Evolutionary conservation across 2,113 vertebrate species (phyloP), one percentile per base, ranked within the genome.

Genomic region (Amia ocellicauda): DNA sequence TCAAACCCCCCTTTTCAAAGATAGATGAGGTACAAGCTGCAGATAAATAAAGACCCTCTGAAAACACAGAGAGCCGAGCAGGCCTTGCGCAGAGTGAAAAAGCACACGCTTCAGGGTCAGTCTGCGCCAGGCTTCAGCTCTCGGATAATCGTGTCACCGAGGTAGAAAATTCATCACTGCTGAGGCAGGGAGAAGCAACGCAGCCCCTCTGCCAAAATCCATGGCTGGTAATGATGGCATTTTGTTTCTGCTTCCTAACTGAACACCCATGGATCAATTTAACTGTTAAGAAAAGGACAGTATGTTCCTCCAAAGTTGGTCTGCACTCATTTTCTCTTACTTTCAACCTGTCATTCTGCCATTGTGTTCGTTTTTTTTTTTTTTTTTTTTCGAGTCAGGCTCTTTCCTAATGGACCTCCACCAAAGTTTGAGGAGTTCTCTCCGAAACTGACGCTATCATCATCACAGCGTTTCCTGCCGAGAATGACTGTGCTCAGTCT

Each of bases 81-180:
- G 36, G 13, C 13, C 14, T 8, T 14, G 3, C 13, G 16, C 9
- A n/a, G 14, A 13, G 29, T 36, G 56, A 58, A 47, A n/a, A 17
- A 16, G 31, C 56, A 4, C 20, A 10, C 19, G 56, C n/a, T 41
- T 58, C 56, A 41, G 56, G 56, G 56, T 56, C 53, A 56, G 53
- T 28, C 28, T 56, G 14, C 26, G 26, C 24, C 27, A 7, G 53
- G 29, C 28, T 19, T 41, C 56, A 58, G 40, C 56, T 41, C 56
- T 36, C 56, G 41, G 36, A 36, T 36, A 40, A 58, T 58, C 36
- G 67, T 66, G 55, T 71, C 71, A 65, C 57, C 42, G 3, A 19
- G 5, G 0, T 9, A 23, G 11, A 19, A 27, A 4, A 26, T 23
- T 61, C 51, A 77, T 75, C 58, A 64, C 27, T 53, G 60, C 60